A percentile compares a stretch with the other conserved stretches of the same genome.
These are phyloP conservation scores for Acipenser ruthenus DNA, from an alignment of 2,797 vertebrate genomes.

Conservation along the genomic window DNA sequence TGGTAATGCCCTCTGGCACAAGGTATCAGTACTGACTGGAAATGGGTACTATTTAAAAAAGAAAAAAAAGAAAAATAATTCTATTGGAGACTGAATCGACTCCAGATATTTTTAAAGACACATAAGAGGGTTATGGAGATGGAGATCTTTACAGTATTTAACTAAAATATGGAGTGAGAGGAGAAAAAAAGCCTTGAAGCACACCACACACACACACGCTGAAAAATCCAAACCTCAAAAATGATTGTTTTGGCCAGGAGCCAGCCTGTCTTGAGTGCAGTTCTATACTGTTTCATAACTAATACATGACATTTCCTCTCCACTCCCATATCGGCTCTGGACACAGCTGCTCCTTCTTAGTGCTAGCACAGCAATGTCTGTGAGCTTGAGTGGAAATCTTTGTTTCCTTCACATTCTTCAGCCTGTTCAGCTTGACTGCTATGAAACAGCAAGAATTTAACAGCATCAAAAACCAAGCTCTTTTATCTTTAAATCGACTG, in stretches of 20 bases:
- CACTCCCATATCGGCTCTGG: constrained; percentile 34
- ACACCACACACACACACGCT: constrained; percentile 1
- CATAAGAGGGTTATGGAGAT: background rate
- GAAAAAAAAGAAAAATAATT: too few species aligned
- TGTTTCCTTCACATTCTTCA: constrained; percentile 17
- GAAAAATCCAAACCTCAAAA: constrained; percentile 13
- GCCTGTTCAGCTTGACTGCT: background rate
- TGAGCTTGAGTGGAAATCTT: constrained; percentile 1
- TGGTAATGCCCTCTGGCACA: too few species aligned
- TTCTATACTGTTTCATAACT: constrained; percentile 42
- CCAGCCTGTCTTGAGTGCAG: constrained; percentile 28
- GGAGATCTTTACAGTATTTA: background rate
- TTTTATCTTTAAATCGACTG: background rate
- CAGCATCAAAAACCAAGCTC: background rate
- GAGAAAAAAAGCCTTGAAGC: background rate
- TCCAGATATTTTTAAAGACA: too few species aligned
- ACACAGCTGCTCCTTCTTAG: constrained; percentile 24
- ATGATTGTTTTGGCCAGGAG: constrained; percentile 31
- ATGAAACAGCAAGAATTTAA: background rate
- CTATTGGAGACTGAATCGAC: too few species aligned
- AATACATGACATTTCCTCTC: constrained; percentile 48
- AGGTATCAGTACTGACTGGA: too few species aligned
- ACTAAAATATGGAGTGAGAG: background rate
- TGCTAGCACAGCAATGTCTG: constrained; percentile 20
- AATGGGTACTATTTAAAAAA: too few species aligned